These are phyloP conservation scores for Catocala sponsa DNA, from an alignment of 2,888 invertebrate species.

Conservation along the genomic window DNA sequence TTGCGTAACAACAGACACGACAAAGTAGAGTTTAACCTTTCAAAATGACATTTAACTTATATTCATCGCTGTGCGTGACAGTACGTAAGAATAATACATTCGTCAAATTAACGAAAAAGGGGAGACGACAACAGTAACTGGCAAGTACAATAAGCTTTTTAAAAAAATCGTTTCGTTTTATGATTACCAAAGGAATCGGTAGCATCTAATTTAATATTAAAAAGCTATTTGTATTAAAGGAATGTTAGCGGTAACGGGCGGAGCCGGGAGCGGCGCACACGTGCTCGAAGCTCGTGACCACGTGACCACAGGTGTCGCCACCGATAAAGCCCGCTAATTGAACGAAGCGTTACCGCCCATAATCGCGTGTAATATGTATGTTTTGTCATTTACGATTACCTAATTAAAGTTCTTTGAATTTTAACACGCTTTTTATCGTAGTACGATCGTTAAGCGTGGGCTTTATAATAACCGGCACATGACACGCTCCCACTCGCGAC, in stretches of 20 bases:
- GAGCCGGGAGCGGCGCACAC: conserved; percentile 44
- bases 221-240: conserved; percentile 69
- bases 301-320: conserved; percentile 57
- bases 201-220: conserved; percentile 65
- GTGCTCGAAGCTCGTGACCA: conserved; percentile 60
- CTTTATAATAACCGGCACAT: conserved; percentile 58
- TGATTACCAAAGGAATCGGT: conserved; percentile 59
- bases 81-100: conserved; percentile 44
- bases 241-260: conserved; percentile 45
- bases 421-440: conserved; percentile 61
- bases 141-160: conserved; percentile 33
- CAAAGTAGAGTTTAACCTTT: conserved; percentile 38
- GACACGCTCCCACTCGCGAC: conserved; percentile 52
- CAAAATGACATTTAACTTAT: conserved; percentile 37
- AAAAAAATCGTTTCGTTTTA: conserved; percentile 52
- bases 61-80: conserved; percentile 40
- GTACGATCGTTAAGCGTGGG: conserved; percentile 52
- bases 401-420: conserved; percentile 71
- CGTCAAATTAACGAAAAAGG: conserved; percentile 46
- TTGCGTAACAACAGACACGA: conserved; percentile 25
- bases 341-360: conserved; percentile 57
- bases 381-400: conserved; percentile 64
- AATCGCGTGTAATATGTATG: conserved; percentile 56
- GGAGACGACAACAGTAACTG: conserved; percentile 28
- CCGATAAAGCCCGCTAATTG: conserved; percentile 63